Base-by-base conservation (phyloP, 2,113 vertebrate species). In the Channa argus region DNA sequence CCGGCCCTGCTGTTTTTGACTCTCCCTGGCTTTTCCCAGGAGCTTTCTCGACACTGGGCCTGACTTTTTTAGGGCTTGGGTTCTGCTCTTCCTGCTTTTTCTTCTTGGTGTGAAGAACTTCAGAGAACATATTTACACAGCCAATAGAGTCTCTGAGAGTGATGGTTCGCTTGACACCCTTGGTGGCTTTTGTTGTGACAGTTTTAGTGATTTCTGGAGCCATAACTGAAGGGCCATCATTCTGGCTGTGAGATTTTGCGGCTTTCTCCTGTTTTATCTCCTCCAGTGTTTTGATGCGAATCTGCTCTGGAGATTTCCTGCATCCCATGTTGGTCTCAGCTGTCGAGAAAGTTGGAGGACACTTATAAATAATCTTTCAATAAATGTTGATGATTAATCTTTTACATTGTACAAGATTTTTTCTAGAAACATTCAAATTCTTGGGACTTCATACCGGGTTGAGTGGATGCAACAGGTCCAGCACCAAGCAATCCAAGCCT, bases 241-340 rank as follows among this genome's bases (percentile, higher is more conserved):
- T 80, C 34, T n/a, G 86, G 38, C 80, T 24, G 0, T 93, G 92
- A 39, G 91, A 92, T 66, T 94, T 96, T 50, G 15, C 87, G 8
- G 95, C 94, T 82, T 95, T 98, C 84, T 98, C 97, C 46, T 94
- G 93, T 5, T 92, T 95, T 69, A 99, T 99, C 88, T 99, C 96
- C 82, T 98, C 95, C 46, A 98, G 89, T 0, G 96, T 97, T 91
- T 99, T 99, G 75, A 98, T 96, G 0, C 79, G 94, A 38, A 99
- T 95, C 74, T 96, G 94, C 63, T 92, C 91, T 1, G 91, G 53
- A 38, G 87, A 73, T 38, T 91, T 80, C 6, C 63, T 93, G 38
- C 88, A 64, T 55, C 70, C 71, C 2, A 0, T 54, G 5, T 75
- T 69, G 56, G 80, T 87, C 37, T 95, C 95, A 89, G 52, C 83